These are phyloP conservation scores for Petrophora chlorosata DNA, from an alignment of 2,888 invertebrate genomes.

Conservation along the genomic window DNA sequence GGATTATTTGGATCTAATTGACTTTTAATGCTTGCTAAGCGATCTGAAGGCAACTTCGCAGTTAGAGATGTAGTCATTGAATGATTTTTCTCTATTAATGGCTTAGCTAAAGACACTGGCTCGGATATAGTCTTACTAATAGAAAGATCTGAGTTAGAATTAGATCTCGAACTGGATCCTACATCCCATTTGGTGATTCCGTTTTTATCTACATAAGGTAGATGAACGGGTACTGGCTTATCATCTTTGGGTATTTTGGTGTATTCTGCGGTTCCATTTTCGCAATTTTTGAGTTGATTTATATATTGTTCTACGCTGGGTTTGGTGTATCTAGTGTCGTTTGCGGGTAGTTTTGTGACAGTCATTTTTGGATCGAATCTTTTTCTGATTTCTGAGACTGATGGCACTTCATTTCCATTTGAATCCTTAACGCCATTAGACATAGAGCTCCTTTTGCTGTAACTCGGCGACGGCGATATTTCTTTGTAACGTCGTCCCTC, in stretches of 20 bases:
- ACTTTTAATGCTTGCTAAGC: conserved; percentile 75
- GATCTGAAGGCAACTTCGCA: conserved; percentile 67
- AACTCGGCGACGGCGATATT: conserved; percentile 62
- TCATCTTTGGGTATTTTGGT: conserved; percentile 71
- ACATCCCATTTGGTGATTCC: conserved; percentile 64
- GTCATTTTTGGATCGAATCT: conserved; percentile 82
- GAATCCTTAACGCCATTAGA: conserved; percentile 79
- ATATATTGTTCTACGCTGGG: conserved; percentile 68
- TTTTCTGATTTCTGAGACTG: conserved; percentile 84
- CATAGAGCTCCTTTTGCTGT: conserved; percentile 69
- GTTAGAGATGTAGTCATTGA: conserved; percentile 68
- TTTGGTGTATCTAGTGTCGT: conserved; percentile 63
- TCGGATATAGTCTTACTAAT: conserved; percentile 76
- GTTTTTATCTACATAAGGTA: conserved; percentile 72
- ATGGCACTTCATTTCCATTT: conserved; percentile 84
- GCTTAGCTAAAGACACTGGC: conserved; percentile 67
- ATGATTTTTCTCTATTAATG: conserved; percentile 57
- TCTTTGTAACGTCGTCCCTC: conserved; percentile 77
- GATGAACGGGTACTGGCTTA: conserved; percentile 74
- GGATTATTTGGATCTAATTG: conserved; percentile 80
- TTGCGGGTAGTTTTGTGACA: conserved; percentile 74
- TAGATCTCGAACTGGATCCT: conserved; percentile 64
- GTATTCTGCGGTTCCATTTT: conserved; percentile 69
- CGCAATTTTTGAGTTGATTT: conserved; percentile 71
- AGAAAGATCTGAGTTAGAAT: conserved; percentile 74